Base-by-base conservation (phyloP, 2,888 invertebrate genomes). In the Falcaria lacertinaria region DNA sequence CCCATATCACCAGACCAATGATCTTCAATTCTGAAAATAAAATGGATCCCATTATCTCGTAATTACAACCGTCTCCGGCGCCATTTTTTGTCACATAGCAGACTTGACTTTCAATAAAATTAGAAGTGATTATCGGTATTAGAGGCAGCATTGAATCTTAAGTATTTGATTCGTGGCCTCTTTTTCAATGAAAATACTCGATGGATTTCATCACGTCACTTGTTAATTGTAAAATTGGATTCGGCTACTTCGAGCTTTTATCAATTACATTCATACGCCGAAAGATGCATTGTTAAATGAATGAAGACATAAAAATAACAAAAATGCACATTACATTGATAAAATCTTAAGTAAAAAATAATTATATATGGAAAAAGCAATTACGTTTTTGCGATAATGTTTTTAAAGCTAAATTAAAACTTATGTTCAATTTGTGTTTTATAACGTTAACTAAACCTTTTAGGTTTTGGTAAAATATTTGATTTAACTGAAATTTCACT, bases 51-150 rank as follows among this genome's bases (percentile, higher is more conserved):
- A 37, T 37, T 37, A 37, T 37, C 37, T 37, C 22, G 22, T 37
- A 25, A 22, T 43, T 36, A 35, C 14, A 14, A 19, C 19, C 50
- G 38, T 42, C 37, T 15, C 17, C 57, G 54, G 65, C 64, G 61
- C 65, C 65, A 56, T 39, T 69, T 69, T 73, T 72, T 68, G 57
- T 60, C 48, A 38, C 38, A 45, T 48, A 44, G 19, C 36, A 22
- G 14, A 15, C 47, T 50, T 40, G 48, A 48, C 52, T 49, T 61
- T 55, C 60, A 60, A 60, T 58, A 50, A 53, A 64, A 70, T 73
- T 66, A 66, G 66, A 64, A 59, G 57, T 66, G 67, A 75, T 69
- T 66, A 59, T 44, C 41, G 48, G 63, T 58, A 61, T 72, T 66
- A 69, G 56, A 43, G 35, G 43, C 43, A 55, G 40, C 50, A 49